Conservation (phyloP, 2,888 invertebrate species). For the Dryocosmus kuriphilus region DNA sequence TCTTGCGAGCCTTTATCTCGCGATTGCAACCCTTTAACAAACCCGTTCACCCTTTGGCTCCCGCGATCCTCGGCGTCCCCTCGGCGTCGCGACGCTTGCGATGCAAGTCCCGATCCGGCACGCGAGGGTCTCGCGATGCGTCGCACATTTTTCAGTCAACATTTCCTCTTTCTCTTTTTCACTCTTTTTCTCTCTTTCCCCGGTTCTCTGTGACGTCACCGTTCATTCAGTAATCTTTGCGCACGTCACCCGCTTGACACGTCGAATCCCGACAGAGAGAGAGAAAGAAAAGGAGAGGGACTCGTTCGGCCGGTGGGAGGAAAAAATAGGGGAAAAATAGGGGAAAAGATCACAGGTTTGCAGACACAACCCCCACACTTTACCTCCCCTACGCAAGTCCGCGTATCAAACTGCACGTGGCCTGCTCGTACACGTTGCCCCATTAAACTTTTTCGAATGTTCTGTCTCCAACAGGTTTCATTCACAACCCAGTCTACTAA, state of each 20-base stretch:
- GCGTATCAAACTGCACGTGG: constrained; percentile 77
- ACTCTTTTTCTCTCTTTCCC: constrained; percentile 46
- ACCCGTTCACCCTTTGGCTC: constrained; percentile 51
- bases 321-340: constrained; percentile 75
- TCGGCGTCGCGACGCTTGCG: constrained; percentile 48
- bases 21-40: constrained; percentile 56
- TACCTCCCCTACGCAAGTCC: constrained; percentile 72
- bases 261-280: constrained; percentile 59
- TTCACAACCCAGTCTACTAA: not conserved
- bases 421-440: constrained; percentile 76
- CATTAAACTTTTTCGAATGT: constrained; percentile 27
- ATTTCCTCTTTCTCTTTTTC: constrained; percentile 46
- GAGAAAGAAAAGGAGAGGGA: constrained; percentile 62
- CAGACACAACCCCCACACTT: constrained; percentile 59
- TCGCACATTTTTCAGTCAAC: constrained; percentile 48
- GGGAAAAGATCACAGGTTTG: constrained; percentile 68
- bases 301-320: constrained; percentile 69
- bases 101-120: constrained; percentile 3
- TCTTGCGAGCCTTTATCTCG: constrained; percentile 61
- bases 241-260: constrained; percentile 72
- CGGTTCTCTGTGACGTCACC: constrained; percentile 72
- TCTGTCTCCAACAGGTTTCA: constrained; percentile 18
- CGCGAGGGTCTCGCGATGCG: constrained; percentile 39
- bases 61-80: constrained; percentile 50
- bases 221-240: constrained; percentile 78